Evolutionary conservation across 2,888 invertebrate genomes (phyloP), one percentile per base, ranked within the genome.

Genomic region (Phymatocera aterrima): DNA sequence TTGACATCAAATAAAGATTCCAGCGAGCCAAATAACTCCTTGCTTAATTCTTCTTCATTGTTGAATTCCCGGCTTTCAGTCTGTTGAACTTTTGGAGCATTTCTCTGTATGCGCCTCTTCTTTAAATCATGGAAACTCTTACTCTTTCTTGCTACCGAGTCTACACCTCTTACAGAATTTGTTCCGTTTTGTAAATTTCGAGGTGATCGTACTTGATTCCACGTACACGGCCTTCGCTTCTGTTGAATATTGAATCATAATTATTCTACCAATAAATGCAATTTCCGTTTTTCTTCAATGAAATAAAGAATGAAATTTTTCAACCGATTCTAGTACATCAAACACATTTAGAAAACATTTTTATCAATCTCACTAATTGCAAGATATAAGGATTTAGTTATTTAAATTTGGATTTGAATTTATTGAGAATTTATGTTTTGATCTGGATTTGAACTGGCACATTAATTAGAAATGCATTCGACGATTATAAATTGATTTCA

Each of bases 1-100:
- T 85, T 85, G 1, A 88, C 77, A 40, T 88, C 84, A 48, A 89
- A 89, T 5, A 89, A 81, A 12, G 89, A 87, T 78, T 89, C 88
- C 61, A 89, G 78, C 0, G 86, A 87, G 34, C 80, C 82, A 72
- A 85, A 87, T 0, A 79, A 79, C 79, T 87, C 84, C 60, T 84
- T 85, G 37, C 81, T 86, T 74, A 84, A 57, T n/a, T 24, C 57
- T 0, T 72, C 18, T 24, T 81, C 80, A 61, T 82, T 43, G 34
- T 31, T 77, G 34, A 72, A 48, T 28, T 82, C 78, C 18, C 78
- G 46, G 68, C 68, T 79, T 57, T 82, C 80, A 18, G 77, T 74
- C 37, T 80, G 84, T 48, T 77, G 79, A 78, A 8, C 31, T 34
- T 37, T 77, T 18, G 79, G 28, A 64, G 77, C 81, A 51, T 74